phyloP scores from a whole-genome alignment of 2,113 vertebrate species.

The Penelope pileata region DNA sequence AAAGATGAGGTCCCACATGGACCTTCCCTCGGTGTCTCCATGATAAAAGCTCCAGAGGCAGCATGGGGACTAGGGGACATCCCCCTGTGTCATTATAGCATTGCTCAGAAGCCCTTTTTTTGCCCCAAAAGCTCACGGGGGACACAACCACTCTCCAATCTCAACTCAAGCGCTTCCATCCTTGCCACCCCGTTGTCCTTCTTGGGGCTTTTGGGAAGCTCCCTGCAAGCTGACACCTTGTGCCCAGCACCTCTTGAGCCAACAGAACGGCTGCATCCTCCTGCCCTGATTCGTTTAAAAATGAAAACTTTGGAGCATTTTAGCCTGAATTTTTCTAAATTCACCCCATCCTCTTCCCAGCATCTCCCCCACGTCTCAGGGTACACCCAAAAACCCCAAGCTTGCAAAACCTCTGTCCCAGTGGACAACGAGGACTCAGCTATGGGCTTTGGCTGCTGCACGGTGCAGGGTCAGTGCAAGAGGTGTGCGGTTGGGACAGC shows the following conservation, averaged over 20 bases:
- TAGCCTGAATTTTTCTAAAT: too few species aligned
- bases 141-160: too few species aligned
- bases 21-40: too few species aligned
- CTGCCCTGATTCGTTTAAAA: not conserved
- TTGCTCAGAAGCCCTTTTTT: not conserved
- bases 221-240: not conserved
- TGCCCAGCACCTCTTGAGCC: too few species aligned
- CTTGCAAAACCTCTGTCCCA: not conserved
- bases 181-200: not conserved
- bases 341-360: not conserved
- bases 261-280: not conserved
- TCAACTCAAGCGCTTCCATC: not conserved
- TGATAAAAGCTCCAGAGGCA: not conserved
- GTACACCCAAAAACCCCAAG: not conserved
- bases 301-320: not conserved
- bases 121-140: not conserved
- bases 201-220: not conserved
- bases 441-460: rapidly evolving
- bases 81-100: not conserved
- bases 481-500: rapidly evolving
- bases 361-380: rapidly evolving
- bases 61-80: not conserved
- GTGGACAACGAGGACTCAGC: rapidly evolving
- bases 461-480: rapidly evolving
- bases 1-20: not conserved